Base-by-base conservation (phyloP, 1,140 invertebrate genomes). In the Elymnias hypermnestra region DNA sequence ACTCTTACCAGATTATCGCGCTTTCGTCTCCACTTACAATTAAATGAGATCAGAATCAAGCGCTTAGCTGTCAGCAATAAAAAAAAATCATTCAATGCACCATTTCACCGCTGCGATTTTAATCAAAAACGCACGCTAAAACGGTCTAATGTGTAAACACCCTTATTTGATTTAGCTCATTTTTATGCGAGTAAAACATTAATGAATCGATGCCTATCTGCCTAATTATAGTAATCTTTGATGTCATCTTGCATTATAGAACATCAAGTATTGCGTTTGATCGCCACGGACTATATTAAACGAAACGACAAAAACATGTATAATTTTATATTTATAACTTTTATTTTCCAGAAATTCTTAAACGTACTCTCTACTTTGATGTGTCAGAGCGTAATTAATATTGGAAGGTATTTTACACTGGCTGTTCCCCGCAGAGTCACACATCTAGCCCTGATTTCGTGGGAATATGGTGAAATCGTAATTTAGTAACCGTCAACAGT, bases 181-280 rank as follows among this genome's bases (percentile, higher is more conserved):
- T 52, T 40, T 38, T 50, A 39, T 40, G 41, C 33, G 18, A 43
- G 14, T 42, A 42, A 43, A 43, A 42, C 40, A 37, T 54, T 22
- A 43, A 42, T 45, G 46, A 31, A 38, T 55, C 38, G 46, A 55
- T 55, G 14, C 28, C 52, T 51, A 51, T 55, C 53, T 46, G 4
- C 10, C 37, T 55, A 51, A 55, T 55, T 55, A 50, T 44, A 19
- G 33, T 50, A 33, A 55, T 55, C 53, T 49, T 33, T 17, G 28
- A 37, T 50, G 53, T 45, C 47, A 55, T 55, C 53, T 55, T 28
- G 39, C 14, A 22, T 41, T 48, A 21, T 25, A 15, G 38, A 19
- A 26, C 22, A 18, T n/a, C 7, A 25, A 9, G 17, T 21, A 28
- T 40, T 31, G 39, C 28, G 9, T 48, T 15, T 48, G 12, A 28